Percentiles rank a stretch among this genome's conserved stretches.
Conservation (phyloP, 1,140 invertebrate species). For the Lepidurus packardi region DNA sequence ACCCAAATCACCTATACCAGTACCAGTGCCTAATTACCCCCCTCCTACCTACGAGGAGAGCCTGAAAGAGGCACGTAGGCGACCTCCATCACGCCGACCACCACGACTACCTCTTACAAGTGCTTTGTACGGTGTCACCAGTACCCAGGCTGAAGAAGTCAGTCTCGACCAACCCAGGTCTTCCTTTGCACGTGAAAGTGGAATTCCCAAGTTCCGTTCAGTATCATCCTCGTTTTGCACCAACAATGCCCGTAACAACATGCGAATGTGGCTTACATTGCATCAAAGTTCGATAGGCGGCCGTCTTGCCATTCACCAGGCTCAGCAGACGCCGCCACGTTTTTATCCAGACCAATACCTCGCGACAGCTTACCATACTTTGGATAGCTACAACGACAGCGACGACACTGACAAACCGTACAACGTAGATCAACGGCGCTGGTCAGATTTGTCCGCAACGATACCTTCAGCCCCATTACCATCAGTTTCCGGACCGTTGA, state of each 20-base stretch:
- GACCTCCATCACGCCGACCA: not conserved
- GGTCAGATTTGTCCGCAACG: not conserved
- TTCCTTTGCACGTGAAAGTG: not conserved
- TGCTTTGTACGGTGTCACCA: not conserved
- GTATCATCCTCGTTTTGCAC: not conserved
- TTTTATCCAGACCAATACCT: not conserved
- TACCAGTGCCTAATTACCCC: conserved; percentile 1
- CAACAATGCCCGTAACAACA: not conserved
- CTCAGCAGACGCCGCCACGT: not conserved
- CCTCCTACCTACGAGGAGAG: not conserved
- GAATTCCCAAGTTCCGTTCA: not conserved
- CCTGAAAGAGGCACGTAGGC: not conserved
- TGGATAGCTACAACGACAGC: not conserved
- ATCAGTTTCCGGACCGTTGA: not conserved
- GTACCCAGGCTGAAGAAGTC: not conserved
- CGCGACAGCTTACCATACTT: not conserved
- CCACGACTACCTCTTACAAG: not conserved
- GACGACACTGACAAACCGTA: not conserved
- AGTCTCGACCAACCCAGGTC: not conserved
- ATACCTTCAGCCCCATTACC: not conserved
- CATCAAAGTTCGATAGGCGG: not conserved
- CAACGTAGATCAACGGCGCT: not conserved
- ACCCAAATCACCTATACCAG: not conserved
- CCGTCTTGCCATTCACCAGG: not conserved
- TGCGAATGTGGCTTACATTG: not conserved